phyloP scores from a whole-genome alignment of 2,888 invertebrate genomes.

The Sesia bembeciformis region DNA sequence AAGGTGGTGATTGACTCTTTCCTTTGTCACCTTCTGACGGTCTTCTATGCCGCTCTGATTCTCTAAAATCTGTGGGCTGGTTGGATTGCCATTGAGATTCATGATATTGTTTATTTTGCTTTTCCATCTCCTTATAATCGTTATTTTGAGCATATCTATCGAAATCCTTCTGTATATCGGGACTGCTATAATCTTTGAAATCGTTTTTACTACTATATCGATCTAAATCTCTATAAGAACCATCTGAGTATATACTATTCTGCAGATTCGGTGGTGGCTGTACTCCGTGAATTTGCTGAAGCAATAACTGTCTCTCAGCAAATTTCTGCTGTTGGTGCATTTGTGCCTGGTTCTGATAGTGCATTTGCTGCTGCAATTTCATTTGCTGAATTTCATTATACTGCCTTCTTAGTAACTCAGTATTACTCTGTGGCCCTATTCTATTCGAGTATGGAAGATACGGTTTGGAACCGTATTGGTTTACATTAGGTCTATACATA shows the following conservation, averaged over 20 bases:
- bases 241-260: slow-evolving; percentile 65
- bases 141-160: slow-evolving; percentile 55
- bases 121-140: slow-evolving; percentile 53
- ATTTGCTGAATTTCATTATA: slow-evolving; percentile 79
- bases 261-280: slow-evolving; percentile 66
- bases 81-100: slow-evolving; percentile 58
- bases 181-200: slow-evolving; percentile 53
- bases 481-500: slow-evolving; percentile 59
- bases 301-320: slow-evolving; percentile 75
- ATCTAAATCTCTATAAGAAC: slow-evolving; percentile 62
- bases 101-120: slow-evolving; percentile 47
- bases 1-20: slow-evolving; percentile 46
- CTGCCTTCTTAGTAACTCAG: slow-evolving; percentile 74
- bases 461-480: slow-evolving; percentile 63
- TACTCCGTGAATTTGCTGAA: slow-evolving; percentile 76
- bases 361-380: slow-evolving; percentile 77
- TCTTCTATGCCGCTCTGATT: slow-evolving; percentile 43
- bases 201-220: slow-evolving; percentile 62
- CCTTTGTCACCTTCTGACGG: slow-evolving; percentile 43
- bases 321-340: slow-evolving; percentile 78
- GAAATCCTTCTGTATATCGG: slow-evolving; percentile 53
- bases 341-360: slow-evolving; percentile 77
- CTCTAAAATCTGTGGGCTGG: slow-evolving; percentile 44
- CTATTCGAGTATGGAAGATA: slow-evolving; percentile 68
- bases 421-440: slow-evolving; percentile 73